phyloP scores from a whole-genome alignment of 2,888 invertebrate genomes.

The Macrophya alboannulata region DNA sequence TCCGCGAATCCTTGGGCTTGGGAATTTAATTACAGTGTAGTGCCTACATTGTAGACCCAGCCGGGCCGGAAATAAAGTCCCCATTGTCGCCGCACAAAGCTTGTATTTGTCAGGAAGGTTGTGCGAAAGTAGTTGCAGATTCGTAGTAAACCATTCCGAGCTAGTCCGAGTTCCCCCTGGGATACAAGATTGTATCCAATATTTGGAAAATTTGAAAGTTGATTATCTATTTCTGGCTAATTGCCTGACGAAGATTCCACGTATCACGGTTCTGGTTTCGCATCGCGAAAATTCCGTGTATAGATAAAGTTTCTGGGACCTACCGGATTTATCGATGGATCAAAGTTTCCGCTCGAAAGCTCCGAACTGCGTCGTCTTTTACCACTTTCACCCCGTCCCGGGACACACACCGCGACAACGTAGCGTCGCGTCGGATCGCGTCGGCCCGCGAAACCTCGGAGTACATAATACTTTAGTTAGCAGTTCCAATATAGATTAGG shows the following conservation, averaged over 20 bases:
- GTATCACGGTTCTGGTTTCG: not conserved
- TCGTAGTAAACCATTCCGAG: not conserved
- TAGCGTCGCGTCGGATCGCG: not conserved
- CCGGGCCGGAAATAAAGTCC: constrained; percentile 80
- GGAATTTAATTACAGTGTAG: constrained; percentile 80
- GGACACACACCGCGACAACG: constrained; percentile 12
- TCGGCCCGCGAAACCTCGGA: constrained; percentile 43
- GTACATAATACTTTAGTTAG: constrained; percentile 67
- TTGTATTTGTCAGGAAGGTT: constrained; percentile 77
- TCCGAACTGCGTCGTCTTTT: constrained; percentile 55
- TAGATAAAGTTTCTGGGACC: constrained; percentile 40
- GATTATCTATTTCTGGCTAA: not conserved
- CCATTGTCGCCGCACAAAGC: constrained; percentile 79
- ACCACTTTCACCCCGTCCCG: constrained; percentile 46
- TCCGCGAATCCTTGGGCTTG: constrained; percentile 77
- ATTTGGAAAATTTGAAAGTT: not conserved
- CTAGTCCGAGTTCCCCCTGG: not conserved
- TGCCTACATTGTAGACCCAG: constrained; percentile 80
- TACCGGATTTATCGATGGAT: constrained; percentile 59
- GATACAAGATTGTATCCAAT: not conserved
- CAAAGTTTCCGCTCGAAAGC: constrained; percentile 62
- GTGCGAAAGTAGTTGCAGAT: constrained; percentile 31
- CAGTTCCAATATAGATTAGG: constrained; percentile 66
- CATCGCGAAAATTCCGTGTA: not conserved
- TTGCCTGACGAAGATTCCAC: not conserved